Conservation (phyloP, 2,113 vertebrate species). For the Sula dactylatra region DNA sequence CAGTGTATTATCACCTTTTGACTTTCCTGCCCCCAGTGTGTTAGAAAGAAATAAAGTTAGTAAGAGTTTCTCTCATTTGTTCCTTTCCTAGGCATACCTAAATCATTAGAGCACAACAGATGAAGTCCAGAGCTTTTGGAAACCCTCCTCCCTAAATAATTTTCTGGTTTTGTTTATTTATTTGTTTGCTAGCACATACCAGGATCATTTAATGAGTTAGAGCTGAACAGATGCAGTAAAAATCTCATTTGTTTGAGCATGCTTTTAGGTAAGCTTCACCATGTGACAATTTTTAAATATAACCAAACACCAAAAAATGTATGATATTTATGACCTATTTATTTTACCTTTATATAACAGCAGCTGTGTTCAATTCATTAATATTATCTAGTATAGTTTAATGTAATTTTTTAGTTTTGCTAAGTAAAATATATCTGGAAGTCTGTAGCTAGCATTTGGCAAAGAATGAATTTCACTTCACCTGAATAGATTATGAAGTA, state of each 20-base stretch:
- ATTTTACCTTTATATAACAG: not conserved
- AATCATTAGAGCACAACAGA: not conserved
- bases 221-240: not conserved
- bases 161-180: not conserved
- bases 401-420: not conserved
- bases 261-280: not conserved
- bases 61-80: not conserved
- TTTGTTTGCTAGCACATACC: not conserved
- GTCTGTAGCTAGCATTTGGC: not conserved
- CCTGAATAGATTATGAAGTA: not conserved
- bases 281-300: not conserved
- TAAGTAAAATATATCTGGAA: not conserved
- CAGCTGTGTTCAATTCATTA: not conserved
- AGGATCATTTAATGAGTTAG: not conserved
- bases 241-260: not conserved
- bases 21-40: not conserved
- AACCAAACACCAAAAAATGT: not conserved
- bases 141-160: rapidly evolving
- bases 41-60: not conserved
- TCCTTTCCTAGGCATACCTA: not conserved
- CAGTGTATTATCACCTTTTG: not conserved
- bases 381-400: not conserved
- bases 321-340: not conserved
- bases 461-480: not conserved
- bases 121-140: not conserved